Evolutionary conservation across 2,113 vertebrate genomes (phyloP).

Genomic region (Paradisaea rubra): DNA sequence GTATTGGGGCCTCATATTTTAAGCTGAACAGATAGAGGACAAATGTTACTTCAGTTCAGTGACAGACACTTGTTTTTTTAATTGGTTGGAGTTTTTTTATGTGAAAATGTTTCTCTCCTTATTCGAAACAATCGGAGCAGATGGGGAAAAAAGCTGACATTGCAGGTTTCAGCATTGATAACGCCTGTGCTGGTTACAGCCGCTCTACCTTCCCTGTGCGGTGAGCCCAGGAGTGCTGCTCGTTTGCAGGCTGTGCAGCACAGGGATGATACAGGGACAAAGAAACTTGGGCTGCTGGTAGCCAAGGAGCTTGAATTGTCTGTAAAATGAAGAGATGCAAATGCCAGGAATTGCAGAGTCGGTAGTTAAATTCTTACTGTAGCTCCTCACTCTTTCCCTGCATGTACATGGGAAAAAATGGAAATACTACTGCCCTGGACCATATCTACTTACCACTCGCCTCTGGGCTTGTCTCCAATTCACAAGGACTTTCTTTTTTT

Average conservation of each 20-base stretch:
- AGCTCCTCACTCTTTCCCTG: not conserved
- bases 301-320: not conserved
- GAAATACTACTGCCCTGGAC: not conserved
- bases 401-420: not conserved
- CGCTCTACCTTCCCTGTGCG: fast-evolving
- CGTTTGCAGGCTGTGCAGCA: not conserved
- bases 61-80: not conserved
- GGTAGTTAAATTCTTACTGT: not conserved
- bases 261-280: not conserved
- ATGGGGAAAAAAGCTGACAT: not conserved
- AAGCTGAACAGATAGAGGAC: not conserved
- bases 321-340: not conserved
- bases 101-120: not conserved
- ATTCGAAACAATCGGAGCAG: not conserved
- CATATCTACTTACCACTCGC: fast-evolving
- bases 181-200: not conserved
- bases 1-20: not conserved
- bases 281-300: not conserved
- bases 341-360: not conserved
- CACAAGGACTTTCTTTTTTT: not conserved
- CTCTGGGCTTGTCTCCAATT: not conserved
- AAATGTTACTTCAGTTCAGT: not conserved
- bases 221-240: not conserved
- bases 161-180: not conserved
- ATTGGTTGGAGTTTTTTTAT: not conserved